phyloP scores from a whole-genome alignment of 1,140 invertebrate genomes.

The Nephila pilipes region DNA sequence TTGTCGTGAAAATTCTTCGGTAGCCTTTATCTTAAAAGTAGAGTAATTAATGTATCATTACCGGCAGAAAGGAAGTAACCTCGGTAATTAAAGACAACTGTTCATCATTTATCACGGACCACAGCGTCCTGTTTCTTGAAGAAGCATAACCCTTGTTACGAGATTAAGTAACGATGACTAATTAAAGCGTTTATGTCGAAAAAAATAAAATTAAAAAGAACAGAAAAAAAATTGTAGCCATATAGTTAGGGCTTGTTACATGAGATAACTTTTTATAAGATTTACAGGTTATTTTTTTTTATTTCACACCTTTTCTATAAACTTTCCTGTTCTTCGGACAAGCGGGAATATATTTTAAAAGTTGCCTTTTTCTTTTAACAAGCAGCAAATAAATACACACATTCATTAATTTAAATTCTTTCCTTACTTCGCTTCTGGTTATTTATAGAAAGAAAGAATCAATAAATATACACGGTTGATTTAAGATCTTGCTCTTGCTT shows the following conservation, averaged over 20 bases:
- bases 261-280: constrained; percentile 3
- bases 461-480: neutral
- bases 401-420: neutral
- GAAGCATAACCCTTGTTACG: constrained; percentile 7
- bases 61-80: constrained; percentile 11
- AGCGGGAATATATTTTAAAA: constrained; percentile 14
- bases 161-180: constrained; percentile 64
- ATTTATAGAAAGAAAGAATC: neutral
- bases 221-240: neutral
- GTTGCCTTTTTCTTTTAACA: constrained; percentile 5
- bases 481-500: too few species aligned
- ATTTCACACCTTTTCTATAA: neutral
- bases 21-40: constrained; percentile 45
- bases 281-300: constrained; percentile 24
- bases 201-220: constrained; percentile 32
- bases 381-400: neutral
- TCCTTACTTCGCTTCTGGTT: neutral
- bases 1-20: constrained; percentile 41
- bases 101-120: constrained; percentile 47
- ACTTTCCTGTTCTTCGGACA: neutral
- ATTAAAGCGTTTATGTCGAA: constrained; percentile 37
- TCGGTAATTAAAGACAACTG: constrained; percentile 48
- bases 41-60: constrained; percentile 65
- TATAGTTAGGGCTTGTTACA: constrained; percentile 43
- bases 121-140: constrained; percentile 32